Evolutionary conservation across 37 sponge, comb jelly and placozoan species (phyloP).

Genomic region (Tethya wilhelma): DNA sequence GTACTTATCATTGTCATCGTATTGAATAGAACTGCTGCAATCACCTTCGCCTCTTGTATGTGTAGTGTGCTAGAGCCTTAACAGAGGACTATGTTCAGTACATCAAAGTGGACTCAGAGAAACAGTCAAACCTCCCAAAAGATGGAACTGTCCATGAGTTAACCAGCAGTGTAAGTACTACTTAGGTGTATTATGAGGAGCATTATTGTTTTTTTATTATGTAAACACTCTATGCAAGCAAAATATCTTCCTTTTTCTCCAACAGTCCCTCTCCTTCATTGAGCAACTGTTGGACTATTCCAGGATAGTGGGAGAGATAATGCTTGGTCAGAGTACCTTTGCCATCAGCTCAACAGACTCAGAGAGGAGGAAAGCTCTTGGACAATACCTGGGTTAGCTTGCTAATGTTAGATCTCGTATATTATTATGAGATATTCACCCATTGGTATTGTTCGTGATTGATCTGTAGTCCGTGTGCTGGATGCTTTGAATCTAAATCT

Average conservation of each 20-base stretch:
- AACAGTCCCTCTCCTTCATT: constrained; percentile 81
- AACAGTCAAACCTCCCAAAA: constrained; percentile 80
- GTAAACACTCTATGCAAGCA: too few relatives aligned
- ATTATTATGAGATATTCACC: background rate
- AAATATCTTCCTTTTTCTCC: background rate
- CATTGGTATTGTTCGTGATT: background rate
- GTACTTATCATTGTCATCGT: too few relatives aligned
- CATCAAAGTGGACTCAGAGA: constrained; percentile 86
- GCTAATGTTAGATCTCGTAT: background rate
- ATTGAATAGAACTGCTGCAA: too few relatives aligned
- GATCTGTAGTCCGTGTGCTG: constrained; percentile 50
- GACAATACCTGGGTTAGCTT: constrained; percentile 32
- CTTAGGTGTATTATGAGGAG: too few relatives aligned
- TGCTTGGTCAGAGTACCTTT: constrained; percentile 44
- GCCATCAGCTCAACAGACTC: constrained; percentile 9
- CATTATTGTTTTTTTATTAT: too few relatives aligned
- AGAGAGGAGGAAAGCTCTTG: constrained; percentile 29
- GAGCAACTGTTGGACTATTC: constrained; percentile 83
- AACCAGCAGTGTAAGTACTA: constrained; percentile 89
- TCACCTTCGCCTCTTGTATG: too few relatives aligned
- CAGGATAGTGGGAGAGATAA: constrained; percentile 61
- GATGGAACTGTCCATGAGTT: constrained; percentile 97
- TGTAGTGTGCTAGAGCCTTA: constrained; percentile 5
- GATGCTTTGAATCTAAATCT: constrained; percentile 79
- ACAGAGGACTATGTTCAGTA: constrained; percentile 42